Percentiles rank a stretch among this genome's conserved stretches.
phyloP scores from a whole-genome alignment of 1,140 invertebrate genomes.

The Scaptomyza pallida region DNA sequence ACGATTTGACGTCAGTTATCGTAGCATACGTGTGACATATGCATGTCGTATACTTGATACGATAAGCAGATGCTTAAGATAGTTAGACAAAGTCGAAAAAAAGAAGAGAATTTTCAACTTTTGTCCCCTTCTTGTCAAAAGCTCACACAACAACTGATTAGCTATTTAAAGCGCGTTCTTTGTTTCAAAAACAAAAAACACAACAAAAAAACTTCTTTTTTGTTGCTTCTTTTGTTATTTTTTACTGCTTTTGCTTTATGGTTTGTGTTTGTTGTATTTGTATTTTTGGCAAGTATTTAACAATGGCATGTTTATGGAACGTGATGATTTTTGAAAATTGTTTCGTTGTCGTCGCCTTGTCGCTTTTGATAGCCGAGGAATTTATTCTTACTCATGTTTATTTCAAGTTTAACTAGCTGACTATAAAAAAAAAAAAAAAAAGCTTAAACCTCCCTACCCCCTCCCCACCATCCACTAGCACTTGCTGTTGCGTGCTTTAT shows the following conservation, averaged over 20 bases:
- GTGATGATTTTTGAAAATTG: conserved; percentile 66
- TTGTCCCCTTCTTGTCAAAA: too few species aligned
- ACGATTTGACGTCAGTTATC: too few species aligned
- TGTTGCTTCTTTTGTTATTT: background rate
- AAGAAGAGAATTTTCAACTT: too few species aligned
- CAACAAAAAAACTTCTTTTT: too few species aligned
- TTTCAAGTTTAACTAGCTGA: conserved; percentile 74
- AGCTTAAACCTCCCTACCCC: background rate
- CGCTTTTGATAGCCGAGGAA: conserved; percentile 66
- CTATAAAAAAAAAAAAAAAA: conserved; percentile 55
- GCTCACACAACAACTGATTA: too few species aligned
- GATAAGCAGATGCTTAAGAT: too few species aligned
- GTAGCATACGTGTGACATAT: too few species aligned
- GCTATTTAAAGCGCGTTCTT: conserved; percentile 7
- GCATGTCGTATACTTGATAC: too few species aligned
- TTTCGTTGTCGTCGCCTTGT: conserved; percentile 43
- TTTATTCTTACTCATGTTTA: conserved; percentile 76
- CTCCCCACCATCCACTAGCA: background rate
- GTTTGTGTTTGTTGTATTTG: too few species aligned
- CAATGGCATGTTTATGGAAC: conserved; percentile 69
- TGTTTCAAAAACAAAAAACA: too few species aligned
- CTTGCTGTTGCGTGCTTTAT: conserved; percentile 7
- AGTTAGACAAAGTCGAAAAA: too few species aligned
- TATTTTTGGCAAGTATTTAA: conserved; percentile 24
- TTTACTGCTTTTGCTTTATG: conserved; percentile 1